These are phyloP conservation scores for Thysanoteuthis rhombus DNA, from an alignment of 2,888 invertebrate genomes.

Conservation along the genomic window DNA sequence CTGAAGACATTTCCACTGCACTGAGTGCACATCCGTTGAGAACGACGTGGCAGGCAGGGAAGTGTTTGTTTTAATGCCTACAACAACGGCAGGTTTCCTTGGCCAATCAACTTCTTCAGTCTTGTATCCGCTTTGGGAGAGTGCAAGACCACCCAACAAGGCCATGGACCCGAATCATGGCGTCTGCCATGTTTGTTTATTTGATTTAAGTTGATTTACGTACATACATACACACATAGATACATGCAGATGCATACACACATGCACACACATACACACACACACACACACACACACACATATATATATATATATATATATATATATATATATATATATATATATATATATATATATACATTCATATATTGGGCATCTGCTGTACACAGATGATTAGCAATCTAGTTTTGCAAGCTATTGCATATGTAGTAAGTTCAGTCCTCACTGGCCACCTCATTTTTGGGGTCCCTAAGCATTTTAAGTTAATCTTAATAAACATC, in stretches of 20 bases:
- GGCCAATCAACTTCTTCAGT: neutral
- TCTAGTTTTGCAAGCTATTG: too few species aligned
- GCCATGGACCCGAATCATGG: neutral
- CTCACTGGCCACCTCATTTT: too few species aligned
- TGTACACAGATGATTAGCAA: too few species aligned
- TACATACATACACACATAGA: neutral
- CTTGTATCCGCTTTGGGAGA: neutral
- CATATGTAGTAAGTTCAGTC: too few species aligned
- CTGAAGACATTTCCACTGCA: neutral
- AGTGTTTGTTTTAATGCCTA: neutral
- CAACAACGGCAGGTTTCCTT: neutral
- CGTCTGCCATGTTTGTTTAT: neutral
- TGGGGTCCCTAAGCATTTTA: too few species aligned
- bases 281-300: neutral
- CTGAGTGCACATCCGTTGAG: neutral
- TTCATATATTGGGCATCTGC: neutral
- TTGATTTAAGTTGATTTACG: neutral
- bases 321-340: too few species aligned
- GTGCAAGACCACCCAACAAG: neutral
- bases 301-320: too few species aligned
- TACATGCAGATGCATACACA: neutral
- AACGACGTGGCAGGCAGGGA: neutral
- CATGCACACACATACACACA: neutral
- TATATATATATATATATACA: too few species aligned
- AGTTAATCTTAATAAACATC: neutral